These are phyloP conservation scores for Acanthurus leucopareius DNA, from an alignment of 2,797 vertebrate genomes.

Conservation along the genomic window DNA sequence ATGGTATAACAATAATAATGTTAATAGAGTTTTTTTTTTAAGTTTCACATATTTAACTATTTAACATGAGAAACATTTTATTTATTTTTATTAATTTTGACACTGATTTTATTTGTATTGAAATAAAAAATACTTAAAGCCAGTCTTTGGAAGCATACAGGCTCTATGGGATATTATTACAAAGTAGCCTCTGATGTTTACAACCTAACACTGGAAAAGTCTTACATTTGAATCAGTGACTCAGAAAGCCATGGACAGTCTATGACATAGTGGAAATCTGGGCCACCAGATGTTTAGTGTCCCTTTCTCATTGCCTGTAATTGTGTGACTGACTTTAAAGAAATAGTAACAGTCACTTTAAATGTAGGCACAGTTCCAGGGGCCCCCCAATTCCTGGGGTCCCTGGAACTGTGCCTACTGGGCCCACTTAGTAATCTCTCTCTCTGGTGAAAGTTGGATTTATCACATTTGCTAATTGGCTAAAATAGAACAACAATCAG, in stretches of 20 bases:
- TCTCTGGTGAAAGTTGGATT: not conserved
- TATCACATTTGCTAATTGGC: not conserved
- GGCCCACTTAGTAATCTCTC: not conserved
- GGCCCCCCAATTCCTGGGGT: not conserved
- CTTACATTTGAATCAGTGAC: not conserved
- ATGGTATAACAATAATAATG: not conserved
- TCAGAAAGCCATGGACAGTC: not conserved
- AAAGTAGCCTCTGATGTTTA: not conserved
- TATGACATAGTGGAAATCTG: not conserved
- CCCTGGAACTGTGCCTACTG: no score
- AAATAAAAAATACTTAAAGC: no score
- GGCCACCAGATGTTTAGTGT: not conserved
- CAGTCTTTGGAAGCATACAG: not conserved
- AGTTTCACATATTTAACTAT: not conserved
- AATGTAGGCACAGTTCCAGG: not conserved
- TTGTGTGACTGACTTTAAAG: no score
- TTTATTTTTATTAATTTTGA: not conserved
- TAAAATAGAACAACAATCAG: not conserved
- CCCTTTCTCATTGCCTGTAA: no score
- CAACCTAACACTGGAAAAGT: not conserved
- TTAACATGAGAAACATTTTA: not conserved
- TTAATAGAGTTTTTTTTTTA: not conserved
- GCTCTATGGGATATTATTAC: not conserved
- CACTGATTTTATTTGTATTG: not conserved
- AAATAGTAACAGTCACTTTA: not conserved